Conservation (phyloP, 2,113 vertebrate genomes). For the Hoplias malabaricus region DNA sequence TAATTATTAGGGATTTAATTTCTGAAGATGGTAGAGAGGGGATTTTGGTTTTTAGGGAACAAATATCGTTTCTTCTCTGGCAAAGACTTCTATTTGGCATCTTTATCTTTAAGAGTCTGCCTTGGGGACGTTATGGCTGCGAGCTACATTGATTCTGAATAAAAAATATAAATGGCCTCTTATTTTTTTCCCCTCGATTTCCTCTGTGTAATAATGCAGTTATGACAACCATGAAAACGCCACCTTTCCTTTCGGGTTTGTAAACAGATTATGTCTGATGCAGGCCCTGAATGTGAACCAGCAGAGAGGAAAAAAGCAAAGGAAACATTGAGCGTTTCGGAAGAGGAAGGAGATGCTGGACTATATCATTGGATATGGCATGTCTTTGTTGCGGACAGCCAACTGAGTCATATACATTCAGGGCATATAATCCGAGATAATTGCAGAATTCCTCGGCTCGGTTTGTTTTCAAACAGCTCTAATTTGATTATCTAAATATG, state of each 20-base stretch:
- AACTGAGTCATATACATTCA: slow-evolving; percentile 27
- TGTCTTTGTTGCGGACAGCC: slow-evolving; percentile 24
- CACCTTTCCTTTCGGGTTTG: slow-evolving; percentile 33
- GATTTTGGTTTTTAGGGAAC: no score
- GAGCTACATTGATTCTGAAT: not conserved
- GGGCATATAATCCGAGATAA: slow-evolving; percentile 15
- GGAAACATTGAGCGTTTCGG: slow-evolving; percentile 2
- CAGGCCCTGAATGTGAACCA: slow-evolving; percentile 13
- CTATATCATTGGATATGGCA: slow-evolving; percentile 30
- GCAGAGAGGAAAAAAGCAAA: not conserved
- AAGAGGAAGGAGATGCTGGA: slow-evolving; percentile 9
- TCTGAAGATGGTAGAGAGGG: no score
- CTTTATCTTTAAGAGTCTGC: no score
- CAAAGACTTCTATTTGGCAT: no score
- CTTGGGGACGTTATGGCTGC: not conserved
- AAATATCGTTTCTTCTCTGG: no score
- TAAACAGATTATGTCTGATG: slow-evolving; percentile 13
- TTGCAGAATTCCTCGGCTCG: not conserved
- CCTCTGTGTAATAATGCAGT: slow-evolving; percentile 11
- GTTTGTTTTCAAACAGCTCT: not conserved
- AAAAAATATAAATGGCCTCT: slow-evolving; percentile 16
- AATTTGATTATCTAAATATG: slow-evolving; percentile 32
- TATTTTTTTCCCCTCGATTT: slow-evolving; percentile 13
- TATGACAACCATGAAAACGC: slow-evolving; percentile 39
- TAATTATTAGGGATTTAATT: no score